Evolutionary conservation across 2,888 invertebrate genomes (phyloP).

Genomic region (Cheilosia urbana): DNA sequence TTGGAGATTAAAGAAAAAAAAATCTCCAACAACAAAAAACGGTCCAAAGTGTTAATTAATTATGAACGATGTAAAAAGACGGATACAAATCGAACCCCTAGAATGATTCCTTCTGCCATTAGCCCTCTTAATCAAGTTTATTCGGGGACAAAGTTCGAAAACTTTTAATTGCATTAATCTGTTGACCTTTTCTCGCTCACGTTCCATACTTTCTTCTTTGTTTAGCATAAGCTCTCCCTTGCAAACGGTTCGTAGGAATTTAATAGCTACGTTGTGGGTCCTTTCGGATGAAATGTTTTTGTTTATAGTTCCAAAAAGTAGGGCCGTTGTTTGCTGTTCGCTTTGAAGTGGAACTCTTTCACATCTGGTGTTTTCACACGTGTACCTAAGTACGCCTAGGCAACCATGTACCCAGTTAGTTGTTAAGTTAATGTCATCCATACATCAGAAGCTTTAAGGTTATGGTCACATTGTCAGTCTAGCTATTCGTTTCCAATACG

Average conservation of each 20-base stretch:
- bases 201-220: slow-evolving; percentile 23
- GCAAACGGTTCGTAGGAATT: slow-evolving; percentile 52
- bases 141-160: slow-evolving; percentile 42
- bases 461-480: no score
- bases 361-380: not conserved
- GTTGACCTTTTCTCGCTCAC: slow-evolving; percentile 51
- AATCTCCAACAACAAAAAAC: not conserved
- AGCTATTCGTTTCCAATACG: no score
- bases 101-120: slow-evolving; percentile 23
- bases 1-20: not conserved
- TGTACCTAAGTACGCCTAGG: no score
- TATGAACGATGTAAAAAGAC: slow-evolving; percentile 33
- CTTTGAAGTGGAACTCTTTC: not conserved
- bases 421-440: no score
- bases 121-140: slow-evolving; percentile 31
- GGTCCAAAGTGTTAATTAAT: slow-evolving; percentile 41
- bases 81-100: slow-evolving; percentile 22
- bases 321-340: not conserved
- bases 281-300: not conserved
- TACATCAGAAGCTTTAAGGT: no score
- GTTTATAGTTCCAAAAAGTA: not conserved
- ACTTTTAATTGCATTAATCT: slow-evolving; percentile 70
- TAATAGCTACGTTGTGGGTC: slow-evolving; percentile 8
- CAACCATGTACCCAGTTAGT: no score
- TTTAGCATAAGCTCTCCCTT: slow-evolving; percentile 45